Percentiles rank a stretch among this genome's conserved stretches.
Conservation (phyloP, 2,888 invertebrate species). For the Scaptomyza polygonia region DNA sequence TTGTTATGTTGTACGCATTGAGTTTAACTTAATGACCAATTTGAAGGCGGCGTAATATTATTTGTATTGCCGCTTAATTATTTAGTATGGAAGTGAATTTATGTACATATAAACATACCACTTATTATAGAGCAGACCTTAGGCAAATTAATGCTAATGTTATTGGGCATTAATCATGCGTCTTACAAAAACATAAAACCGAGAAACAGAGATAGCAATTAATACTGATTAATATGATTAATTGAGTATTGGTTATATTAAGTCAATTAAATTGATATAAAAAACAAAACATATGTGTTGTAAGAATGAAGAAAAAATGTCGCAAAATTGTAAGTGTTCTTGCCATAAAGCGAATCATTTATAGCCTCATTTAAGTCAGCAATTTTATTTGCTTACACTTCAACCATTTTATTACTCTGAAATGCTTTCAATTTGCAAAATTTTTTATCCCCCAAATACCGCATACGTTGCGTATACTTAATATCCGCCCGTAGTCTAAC, state of each 20-base stretch:
- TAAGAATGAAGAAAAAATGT: not conserved
- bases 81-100: constrained; percentile 11
- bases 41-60: constrained; percentile 45
- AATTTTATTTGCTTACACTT: constrained; percentile 3
- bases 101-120: constrained; percentile 3
- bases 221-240: not conserved
- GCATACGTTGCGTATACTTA: constrained; percentile 26
- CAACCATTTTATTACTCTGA: constrained; percentile 16
- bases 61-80: constrained; percentile 38
- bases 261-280: not conserved
- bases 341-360: too few relatives aligned
- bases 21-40: constrained; percentile 62
- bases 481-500: constrained; percentile 1
- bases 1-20: constrained; percentile 41
- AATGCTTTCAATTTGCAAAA: constrained; percentile 3
- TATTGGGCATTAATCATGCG: constrained; percentile 20
- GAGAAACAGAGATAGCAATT: constrained; percentile 4
- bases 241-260: not conserved
- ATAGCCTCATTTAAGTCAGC: not conserved
- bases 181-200: constrained; percentile 11
- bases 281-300: too few relatives aligned
- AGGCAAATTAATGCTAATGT: constrained; percentile 48
- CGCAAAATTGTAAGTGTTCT: too few relatives aligned
- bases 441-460: not conserved
- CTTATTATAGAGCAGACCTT: constrained; percentile 10